A percentile compares a stretch with the other conserved stretches of the same genome.
These are phyloP conservation scores for Dorcus hopei DNA, from an alignment of 2,888 invertebrate genomes.

Conservation along the genomic window DNA sequence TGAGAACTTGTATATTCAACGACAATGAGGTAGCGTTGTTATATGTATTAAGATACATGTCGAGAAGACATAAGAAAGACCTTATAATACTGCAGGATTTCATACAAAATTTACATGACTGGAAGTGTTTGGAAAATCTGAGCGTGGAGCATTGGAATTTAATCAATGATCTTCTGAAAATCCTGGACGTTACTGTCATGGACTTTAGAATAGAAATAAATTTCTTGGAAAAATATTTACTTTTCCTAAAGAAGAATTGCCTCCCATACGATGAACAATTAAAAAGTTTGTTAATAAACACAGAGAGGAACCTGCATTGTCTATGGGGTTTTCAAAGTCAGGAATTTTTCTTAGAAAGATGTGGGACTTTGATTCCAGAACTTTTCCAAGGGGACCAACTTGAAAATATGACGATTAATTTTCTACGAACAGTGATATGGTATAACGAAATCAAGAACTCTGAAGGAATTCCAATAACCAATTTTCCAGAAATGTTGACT, in stretches of 20 bases:
- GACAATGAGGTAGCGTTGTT: not conserved
- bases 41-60: not conserved
- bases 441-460: not conserved
- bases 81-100: not conserved
- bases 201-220: not conserved
- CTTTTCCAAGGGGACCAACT: not conserved
- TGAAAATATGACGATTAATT: not conserved
- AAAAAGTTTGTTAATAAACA: not conserved
- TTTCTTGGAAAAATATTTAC: constrained; percentile 4
- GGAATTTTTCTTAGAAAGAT: not conserved
- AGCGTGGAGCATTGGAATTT: not conserved
- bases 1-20: not conserved
- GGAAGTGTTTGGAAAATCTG: not conserved
- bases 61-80: constrained; percentile 7
- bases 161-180: constrained; percentile 2
- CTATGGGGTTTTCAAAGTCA: not conserved
- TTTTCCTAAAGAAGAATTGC: not conserved
- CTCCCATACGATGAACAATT: not conserved
- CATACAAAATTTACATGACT: not conserved
- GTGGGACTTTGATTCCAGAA: not conserved
- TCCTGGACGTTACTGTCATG: not conserved
- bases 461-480: not conserved
- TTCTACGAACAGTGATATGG: not conserved
- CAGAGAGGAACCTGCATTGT: not conserved
- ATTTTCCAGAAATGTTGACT: not conserved